Evolutionary conservation across 2,113 vertebrate genomes (phyloP), one percentile per base, ranked within the genome.

Genomic region (Glaucomys volans): DNA sequence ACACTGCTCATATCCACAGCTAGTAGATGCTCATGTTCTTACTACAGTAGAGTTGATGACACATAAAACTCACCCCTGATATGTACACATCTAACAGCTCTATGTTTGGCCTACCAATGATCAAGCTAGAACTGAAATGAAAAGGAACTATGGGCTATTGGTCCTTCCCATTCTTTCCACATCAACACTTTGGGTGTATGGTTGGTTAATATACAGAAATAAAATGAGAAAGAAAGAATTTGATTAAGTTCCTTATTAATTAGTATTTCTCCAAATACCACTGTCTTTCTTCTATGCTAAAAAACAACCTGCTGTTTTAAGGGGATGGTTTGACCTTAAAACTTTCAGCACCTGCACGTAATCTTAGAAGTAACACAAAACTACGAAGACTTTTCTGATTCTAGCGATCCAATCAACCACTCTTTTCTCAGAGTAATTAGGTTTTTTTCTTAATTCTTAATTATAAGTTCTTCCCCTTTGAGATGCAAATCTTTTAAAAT

Each of bases 401-500:
- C 12, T 50, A 81, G 8, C 11, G 20, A 35, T 87, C 14, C 35
- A 26, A 54, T 47, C 62, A 32, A 54, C 50, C 12, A 69, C 32
- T 37, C 16, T 79, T 74, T 76, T 50, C 17, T 69, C 59, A 59
- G 10, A 83, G 10, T 40, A 18, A 26, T 76, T 64, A 22, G 30
- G 30, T 67, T 57, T 71, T 66, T 13, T 66, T 14, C 10, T 71
- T 59, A 94, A 90, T 76, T 28, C 22, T 35, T 59, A 59, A 71
- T 47, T 90, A 50, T 50, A 47, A n/a, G 6, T 71, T 35, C 14
- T 47, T 42, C 8, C 30, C 12, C 26, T 84, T 90, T 59, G 30
- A 76, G 32, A 90, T 90, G 37, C 47, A 89, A 90, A n/a, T 83
- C 24, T 37, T 77, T 94, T 62, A 30, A 59, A 85, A 84, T 69